A percentile compares a stretch with the other conserved stretches of the same genome.
These are phyloP conservation scores for Cataglyphis altisquamis DNA, from an alignment of 2,888 invertebrate species.

Conservation along the genomic window DNA sequence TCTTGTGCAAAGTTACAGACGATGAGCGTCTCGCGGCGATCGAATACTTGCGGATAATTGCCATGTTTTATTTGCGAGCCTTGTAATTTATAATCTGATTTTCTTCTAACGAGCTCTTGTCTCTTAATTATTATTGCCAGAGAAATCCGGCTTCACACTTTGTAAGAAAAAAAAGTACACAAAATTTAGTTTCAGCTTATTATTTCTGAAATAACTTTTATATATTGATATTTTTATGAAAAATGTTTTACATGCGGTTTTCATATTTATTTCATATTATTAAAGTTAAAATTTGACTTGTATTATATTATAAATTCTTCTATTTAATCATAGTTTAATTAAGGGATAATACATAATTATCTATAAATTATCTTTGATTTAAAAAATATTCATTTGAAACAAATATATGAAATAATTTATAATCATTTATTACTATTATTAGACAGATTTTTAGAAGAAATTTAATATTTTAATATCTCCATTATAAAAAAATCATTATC, in stretches of 20 bases:
- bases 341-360: neutral
- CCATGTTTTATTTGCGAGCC: slow-evolving; percentile 17
- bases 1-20: slow-evolving; percentile 53
- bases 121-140: neutral
- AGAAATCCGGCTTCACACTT: neutral
- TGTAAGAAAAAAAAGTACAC: neutral
- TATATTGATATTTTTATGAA: neutral
- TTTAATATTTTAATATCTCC: neutral
- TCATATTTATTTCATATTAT: neutral
- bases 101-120: slow-evolving; percentile 24
- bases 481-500: neutral
- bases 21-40: slow-evolving; percentile 59
- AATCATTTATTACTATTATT: neutral
- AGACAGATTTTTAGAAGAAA: neutral
- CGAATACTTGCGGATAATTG: slow-evolving; percentile 56
- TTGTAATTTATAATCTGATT: slow-evolving; percentile 12
- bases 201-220: neutral
- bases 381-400: neutral
- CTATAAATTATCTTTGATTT: neutral
- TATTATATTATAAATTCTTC: slow-evolving; percentile 11
- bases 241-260: neutral
- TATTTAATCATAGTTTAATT: neutral
- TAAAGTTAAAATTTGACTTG: neutral
- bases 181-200: neutral
- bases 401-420: neutral